Conservation (phyloP, 53 echinoderm and acorn worm species). For the Patiria pectinifera region DNA sequence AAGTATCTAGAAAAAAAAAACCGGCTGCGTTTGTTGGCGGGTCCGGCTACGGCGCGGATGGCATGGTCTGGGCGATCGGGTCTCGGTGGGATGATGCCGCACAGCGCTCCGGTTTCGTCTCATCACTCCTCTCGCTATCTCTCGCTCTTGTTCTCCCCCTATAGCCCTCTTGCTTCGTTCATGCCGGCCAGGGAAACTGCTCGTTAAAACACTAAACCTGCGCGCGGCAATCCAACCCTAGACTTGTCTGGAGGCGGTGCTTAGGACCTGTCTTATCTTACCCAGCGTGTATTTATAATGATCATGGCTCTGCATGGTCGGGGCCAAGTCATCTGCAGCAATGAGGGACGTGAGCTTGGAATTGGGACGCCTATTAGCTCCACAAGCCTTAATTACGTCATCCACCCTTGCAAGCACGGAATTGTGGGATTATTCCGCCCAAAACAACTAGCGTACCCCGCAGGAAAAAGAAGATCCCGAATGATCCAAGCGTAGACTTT, state of each 20-base stretch:
- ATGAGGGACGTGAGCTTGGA: constrained; percentile 46
- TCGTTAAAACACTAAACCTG: constrained; percentile 54
- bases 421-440: constrained; percentile 39
- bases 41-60: not conserved
- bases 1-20: not conserved
- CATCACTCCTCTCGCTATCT: constrained; percentile 27
- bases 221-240: constrained; percentile 46
- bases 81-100: constrained; percentile 13
- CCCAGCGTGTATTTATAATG: constrained; percentile 36
- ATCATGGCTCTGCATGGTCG: not conserved
- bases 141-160: not conserved
- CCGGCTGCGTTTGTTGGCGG: constrained; percentile 39
- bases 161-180: constrained; percentile 22
- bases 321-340: constrained; percentile 13
- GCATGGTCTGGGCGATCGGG: constrained; percentile 7
- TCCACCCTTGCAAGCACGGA: constrained; percentile 41
- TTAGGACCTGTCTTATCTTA: constrained; percentile 57
- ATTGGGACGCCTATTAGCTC: constrained; percentile 54
- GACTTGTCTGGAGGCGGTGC: constrained; percentile 57
- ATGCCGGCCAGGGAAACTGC: constrained; percentile 21
- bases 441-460: constrained; percentile 44
- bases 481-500: constrained; percentile 29
- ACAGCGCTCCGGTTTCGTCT: constrained; percentile 53
- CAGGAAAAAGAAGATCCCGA: not conserved
- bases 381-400: constrained; percentile 56